These are phyloP conservation scores for Myopa testacea DNA, from an alignment of 2,888 invertebrate species.

Conservation along the genomic window DNA sequence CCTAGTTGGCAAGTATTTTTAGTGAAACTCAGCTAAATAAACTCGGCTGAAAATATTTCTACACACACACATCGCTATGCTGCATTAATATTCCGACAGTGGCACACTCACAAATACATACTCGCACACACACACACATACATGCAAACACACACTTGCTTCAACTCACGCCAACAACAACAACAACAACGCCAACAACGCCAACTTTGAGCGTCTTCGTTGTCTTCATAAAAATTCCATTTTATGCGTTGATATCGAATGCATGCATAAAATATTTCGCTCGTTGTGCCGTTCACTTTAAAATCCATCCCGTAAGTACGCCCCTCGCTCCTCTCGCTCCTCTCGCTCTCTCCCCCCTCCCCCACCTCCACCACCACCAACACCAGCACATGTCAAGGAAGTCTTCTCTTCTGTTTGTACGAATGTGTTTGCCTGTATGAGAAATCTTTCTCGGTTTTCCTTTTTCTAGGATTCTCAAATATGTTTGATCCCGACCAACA, in stretches of 20 bases:
- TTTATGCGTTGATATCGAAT: not conserved
- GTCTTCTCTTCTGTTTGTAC: not conserved
- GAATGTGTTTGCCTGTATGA: not conserved
- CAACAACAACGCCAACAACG: not conserved
- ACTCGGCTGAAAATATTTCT: not conserved
- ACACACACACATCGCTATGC: not conserved
- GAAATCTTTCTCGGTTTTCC: not conserved
- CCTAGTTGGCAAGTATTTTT: not conserved
- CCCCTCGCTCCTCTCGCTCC: too few relatives aligned
- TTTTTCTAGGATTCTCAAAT: too few relatives aligned
- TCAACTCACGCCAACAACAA: not conserved
- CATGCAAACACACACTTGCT: not conserved
- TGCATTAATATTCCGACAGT: not conserved
- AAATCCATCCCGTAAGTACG: too few relatives aligned
- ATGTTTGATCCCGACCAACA: too few relatives aligned
- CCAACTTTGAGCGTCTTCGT: not conserved
- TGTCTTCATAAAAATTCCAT: slow-evolving; percentile 30
- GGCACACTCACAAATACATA: not conserved
- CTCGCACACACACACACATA: not conserved
- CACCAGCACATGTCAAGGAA: not conserved
- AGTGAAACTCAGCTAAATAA: not conserved
- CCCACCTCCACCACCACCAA: too few relatives aligned
- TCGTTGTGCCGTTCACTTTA: not conserved
- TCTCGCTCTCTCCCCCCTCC: too few relatives aligned
- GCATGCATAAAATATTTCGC: slow-evolving; percentile 26